Base-by-base conservation (phyloP, 2,888 invertebrate genomes). In the Lasioglossum oenotherae region DNA sequence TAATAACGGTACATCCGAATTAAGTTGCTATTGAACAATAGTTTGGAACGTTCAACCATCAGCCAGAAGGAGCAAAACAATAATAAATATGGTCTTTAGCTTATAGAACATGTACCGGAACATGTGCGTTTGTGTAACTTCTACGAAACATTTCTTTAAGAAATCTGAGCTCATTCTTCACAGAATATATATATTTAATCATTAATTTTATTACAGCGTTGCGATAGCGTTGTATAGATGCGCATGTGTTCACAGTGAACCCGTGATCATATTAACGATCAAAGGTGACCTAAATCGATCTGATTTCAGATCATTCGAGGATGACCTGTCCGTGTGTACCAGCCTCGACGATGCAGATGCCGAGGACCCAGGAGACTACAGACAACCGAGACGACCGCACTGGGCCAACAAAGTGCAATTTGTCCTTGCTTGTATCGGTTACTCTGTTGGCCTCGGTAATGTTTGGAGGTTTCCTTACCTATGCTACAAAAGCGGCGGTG, bases 401-500 rank as follows among this genome's bases (percentile, higher is more conserved):
- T 98, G 98, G 98, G 97, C 97, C 84, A 98, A 97, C 95, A 98
- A 98, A 96, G 96, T 98, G 93, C 98, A 98, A 95, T 98, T 98
- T 94, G 98, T 98, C 78, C 96, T 98, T 92, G 98, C 98, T 75
- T 98, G 98, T 94, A 97, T 98, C 88, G 98, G 98, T 41, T 98
- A 98, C 95, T 98, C 98, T 78, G 98, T 98, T 80, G 98, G 98
- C 64, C 96, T 98, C 88, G 98, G 98, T 91, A 98, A 98, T 94
- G 97, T 98, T 88, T 98, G 98, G 98, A 96, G 98, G 92, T 98
- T 99, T 95, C 99, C 99, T 57, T 99, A 98, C 95, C 96, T 98
- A 92, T 98, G 98, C 95, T 98, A 98, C 95, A 98, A 98, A 96
- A 98, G 98, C 94, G 98, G 98, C 91, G 98, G 98, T 96, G 98